Evolutionary conservation across 2,113 vertebrate genomes (phyloP).

Genomic region (Galeopterus variegatus): DNA sequence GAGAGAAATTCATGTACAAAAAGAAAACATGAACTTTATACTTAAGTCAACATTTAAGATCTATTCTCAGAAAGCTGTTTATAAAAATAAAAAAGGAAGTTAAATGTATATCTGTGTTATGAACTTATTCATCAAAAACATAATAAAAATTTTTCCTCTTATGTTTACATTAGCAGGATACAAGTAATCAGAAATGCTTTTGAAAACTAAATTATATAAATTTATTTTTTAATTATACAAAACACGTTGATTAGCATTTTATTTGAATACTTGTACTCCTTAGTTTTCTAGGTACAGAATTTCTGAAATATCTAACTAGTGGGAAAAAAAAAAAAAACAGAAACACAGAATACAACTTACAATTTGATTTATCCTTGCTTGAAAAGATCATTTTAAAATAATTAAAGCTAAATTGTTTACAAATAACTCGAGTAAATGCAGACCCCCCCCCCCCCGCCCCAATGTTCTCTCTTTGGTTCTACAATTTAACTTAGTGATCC

Average conservation of each 20-base stretch:
- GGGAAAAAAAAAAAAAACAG: neutral
- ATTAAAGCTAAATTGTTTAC: conserved; percentile 37
- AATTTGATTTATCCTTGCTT: conserved; percentile 43
- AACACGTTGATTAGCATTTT: neutral
- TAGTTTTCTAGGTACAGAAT: neutral
- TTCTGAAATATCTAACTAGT: conserved; percentile 3
- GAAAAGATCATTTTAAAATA: conserved; percentile 5
- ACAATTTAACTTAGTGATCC: neutral
- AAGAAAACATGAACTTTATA: conserved; percentile 32
- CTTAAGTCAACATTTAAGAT: conserved; percentile 27
- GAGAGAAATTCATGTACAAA: conserved; percentile 30
- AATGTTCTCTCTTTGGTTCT: neutral
- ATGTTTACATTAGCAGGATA: neutral
- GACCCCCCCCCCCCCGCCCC: neutral
- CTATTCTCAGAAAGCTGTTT: neutral
- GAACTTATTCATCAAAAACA: neutral
- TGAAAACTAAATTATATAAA: neutral
- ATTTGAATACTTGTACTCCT: neutral
- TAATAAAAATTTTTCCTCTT: neutral
- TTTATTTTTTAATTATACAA: neutral
- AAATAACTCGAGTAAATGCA: neutral
- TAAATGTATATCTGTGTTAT: neutral
- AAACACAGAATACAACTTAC: neutral
- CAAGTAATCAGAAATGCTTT: conserved; percentile 35
- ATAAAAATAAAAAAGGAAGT: conserved; percentile 52